phyloP scores from a whole-genome alignment of 2,888 invertebrate species.

The Altica lythri region DNA sequence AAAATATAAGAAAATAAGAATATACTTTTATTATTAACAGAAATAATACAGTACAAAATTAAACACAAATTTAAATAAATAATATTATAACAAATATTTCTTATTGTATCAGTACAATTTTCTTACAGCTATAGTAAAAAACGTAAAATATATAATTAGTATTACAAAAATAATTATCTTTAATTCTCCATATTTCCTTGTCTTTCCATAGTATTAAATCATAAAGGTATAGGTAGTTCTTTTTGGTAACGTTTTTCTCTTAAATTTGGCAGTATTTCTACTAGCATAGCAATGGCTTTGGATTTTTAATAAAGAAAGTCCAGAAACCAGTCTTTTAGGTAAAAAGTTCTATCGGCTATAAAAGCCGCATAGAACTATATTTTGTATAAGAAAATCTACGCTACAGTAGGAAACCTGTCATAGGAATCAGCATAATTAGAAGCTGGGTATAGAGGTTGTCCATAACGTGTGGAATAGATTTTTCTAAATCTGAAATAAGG shows the following conservation, averaged over 20 bases:
- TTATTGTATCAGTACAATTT: not conserved
- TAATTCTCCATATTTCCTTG: not conserved
- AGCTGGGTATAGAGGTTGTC: not conserved
- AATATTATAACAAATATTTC: too few relatives aligned
- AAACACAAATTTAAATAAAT: too few relatives aligned
- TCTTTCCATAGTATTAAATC: too few relatives aligned
- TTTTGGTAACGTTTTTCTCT: not conserved
- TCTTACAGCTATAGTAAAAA: not conserved
- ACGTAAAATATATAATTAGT: not conserved
- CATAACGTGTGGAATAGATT: not conserved
- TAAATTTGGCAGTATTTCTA: not conserved
- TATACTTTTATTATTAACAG: too few relatives aligned
- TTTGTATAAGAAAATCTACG: conserved; percentile 8
- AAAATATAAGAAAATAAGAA: not conserved
- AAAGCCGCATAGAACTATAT: not conserved
- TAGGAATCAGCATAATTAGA: conserved; percentile 17
- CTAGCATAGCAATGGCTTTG: not conserved
- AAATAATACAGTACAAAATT: not conserved
- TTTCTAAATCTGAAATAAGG: conserved; percentile 13
- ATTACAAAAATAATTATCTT: not conserved
- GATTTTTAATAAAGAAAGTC: not conserved
- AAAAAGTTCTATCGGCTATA: not conserved
- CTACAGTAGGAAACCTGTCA: conserved; percentile 18
- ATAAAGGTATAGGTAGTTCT: too few relatives aligned
- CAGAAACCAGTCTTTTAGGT: not conserved